phyloP scores from a whole-genome alignment of 2,113 vertebrate genomes.

The Phocoena sinus region DNA sequence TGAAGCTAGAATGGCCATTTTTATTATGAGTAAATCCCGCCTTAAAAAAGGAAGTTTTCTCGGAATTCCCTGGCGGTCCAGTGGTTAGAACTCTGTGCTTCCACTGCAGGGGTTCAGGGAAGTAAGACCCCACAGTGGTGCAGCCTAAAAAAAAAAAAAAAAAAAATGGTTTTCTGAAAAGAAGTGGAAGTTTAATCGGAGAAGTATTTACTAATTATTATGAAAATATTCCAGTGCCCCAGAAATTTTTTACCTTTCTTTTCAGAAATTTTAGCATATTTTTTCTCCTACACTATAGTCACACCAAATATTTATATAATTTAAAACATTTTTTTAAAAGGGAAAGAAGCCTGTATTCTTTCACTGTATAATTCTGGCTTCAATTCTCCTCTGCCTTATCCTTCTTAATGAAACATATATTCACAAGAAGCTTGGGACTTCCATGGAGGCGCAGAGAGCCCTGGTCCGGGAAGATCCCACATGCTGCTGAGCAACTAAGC shows the following conservation, averaged over 20 bases:
- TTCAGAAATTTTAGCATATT: neutral
- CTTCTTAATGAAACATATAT: neutral
- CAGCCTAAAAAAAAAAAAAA: neutral
- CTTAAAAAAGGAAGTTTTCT: neutral
- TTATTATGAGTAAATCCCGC: neutral
- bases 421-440: neutral
- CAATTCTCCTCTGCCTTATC: neutral
- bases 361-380: neutral
- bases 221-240: neutral
- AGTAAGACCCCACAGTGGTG: neutral
- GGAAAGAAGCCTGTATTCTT: neutral
- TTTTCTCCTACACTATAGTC: neutral
- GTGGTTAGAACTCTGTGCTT: neutral
- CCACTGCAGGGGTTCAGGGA: neutral
- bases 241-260: neutral
- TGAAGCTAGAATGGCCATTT: neutral
- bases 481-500: no score
- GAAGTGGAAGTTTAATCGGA: neutral
- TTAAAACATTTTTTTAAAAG: neutral
- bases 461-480: no score
- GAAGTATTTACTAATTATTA: neutral
- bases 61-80: neutral
- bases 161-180: neutral
- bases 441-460: no score
- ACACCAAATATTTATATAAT: neutral